A percentile compares a stretch with the other conserved stretches of the same genome.
Evolutionary conservation across 2,797 vertebrate genomes (phyloP).

Genomic region (Aulostomus chinensis): DNA sequence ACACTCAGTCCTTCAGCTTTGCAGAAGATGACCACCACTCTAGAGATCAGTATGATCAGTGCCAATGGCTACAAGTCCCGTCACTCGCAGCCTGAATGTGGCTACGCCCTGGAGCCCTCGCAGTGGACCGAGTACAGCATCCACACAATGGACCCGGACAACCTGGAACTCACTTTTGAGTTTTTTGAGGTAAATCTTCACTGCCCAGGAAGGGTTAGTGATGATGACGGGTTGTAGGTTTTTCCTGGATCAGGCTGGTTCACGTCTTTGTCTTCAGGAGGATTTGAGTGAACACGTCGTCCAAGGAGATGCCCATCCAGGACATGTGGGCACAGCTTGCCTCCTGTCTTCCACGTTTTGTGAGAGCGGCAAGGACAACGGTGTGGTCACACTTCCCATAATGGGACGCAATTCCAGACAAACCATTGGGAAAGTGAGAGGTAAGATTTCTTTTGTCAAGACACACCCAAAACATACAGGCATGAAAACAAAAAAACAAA

Average conservation of each 20-base stretch:
- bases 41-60: conserved; percentile 91
- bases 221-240: too few relatives aligned
- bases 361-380: conserved; percentile 88
- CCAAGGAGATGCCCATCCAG: conserved; percentile 87
- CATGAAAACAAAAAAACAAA: conserved; percentile 4
- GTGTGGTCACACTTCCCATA: conserved; percentile 91
- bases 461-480: conserved; percentile 6
- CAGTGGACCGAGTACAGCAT: conserved; percentile 95
- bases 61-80: conserved; percentile 86
- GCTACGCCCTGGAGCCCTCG: conserved; percentile 87
- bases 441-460: conserved; percentile 61
- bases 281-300: conserved; percentile 89
- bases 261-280: conserved; percentile 78
- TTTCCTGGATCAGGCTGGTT: background rate
- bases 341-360: conserved; percentile 91
- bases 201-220: too few relatives aligned
- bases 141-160: conserved; percentile 97
- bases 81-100: conserved; percentile 94
- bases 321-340: conserved; percentile 91
- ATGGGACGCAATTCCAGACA: conserved; percentile 92
- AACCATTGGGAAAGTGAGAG: conserved; percentile 96
- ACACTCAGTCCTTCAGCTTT: conserved; percentile 74
- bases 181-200: conserved; percentile 91
- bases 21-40: conserved; percentile 87
- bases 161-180: conserved; percentile 95